Base-by-base conservation (phyloP, 2,888 invertebrate genomes). In the Archips xylosteana region DNA sequence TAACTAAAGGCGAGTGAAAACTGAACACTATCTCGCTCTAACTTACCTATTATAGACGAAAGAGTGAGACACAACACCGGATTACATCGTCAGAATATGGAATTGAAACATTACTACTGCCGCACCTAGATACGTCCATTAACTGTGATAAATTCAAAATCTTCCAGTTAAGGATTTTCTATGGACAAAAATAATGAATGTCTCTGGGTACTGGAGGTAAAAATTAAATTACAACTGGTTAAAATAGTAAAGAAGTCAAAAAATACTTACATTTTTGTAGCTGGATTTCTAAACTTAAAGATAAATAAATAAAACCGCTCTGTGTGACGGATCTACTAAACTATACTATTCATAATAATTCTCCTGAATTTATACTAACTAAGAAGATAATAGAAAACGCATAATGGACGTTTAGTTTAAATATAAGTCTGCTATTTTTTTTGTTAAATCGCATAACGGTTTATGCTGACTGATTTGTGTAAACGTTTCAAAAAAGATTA, bases 181-280 rank as follows among this genome's bases (percentile, higher is more conserved):
- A 36, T 36, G 36, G 36, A 36, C 1, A 36, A 36, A 36, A 36
- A 36, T 3, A 5, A 36, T 36, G 5, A 36, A 36, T 36, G 47
- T 49, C 47, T 49, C n/a, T n/a, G n/a, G n/a, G n/a, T n/a, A n/a
- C n/a, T n/a, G n/a, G n/a, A n/a, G n/a, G n/a, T n/a, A n/a, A n/a
- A n/a, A n/a, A n/a, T n/a, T n/a, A n/a, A n/a, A n/a, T n/a, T n/a
- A n/a, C n/a, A n/a, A n/a, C n/a, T n/a, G n/a, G n/a, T n/a, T n/a
- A n/a, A 9, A 57, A 57, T 12, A 45, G 12, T 45, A 3, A 23
- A 23, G 0, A 1, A 23, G 32, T 6, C 0, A 23, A 57, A 57
- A 32, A 57, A 23, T 13, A 62, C 62, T 62, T 45, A 62, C 62
- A 62, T 42, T 34, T 23, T 62, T 62, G 23, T 2, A 6, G 62